These are phyloP conservation scores for Adela reaumurella DNA, from an alignment of 2,888 invertebrate species.

Conservation along the genomic window DNA sequence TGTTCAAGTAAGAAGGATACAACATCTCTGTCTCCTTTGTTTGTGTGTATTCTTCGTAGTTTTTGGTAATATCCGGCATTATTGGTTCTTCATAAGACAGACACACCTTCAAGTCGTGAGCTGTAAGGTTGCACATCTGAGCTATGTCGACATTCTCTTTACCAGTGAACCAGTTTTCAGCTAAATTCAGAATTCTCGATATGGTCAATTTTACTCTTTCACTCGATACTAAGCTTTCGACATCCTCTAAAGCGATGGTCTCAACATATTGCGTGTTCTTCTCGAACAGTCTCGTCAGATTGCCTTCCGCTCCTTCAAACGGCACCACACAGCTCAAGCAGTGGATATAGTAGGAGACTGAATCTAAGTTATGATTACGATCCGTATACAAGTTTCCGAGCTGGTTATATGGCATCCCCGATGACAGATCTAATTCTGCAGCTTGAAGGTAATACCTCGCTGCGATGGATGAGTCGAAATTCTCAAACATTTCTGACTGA, in stretches of 20 bases:
- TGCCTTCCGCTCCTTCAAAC: slow-evolving; percentile 89
- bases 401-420: slow-evolving; percentile 94
- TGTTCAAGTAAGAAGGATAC: slow-evolving; percentile 57
- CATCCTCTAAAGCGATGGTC: slow-evolving; percentile 42
- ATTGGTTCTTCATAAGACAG: slow-evolving; percentile 52
- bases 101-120: slow-evolving; percentile 71
- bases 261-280: slow-evolving; percentile 64
- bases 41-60: slow-evolving; percentile 46
- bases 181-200: slow-evolving; percentile 53
- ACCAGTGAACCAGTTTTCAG: slow-evolving; percentile 61
- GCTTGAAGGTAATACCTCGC: slow-evolving; percentile 85
- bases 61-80: slow-evolving; percentile 50
- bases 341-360: slow-evolving; percentile 86
- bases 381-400: slow-evolving; percentile 82
- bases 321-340: slow-evolving; percentile 73
- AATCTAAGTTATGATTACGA: slow-evolving; percentile 79
- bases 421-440: slow-evolving; percentile 68
- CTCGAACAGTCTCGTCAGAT: slow-evolving; percentile 71
- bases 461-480: slow-evolving; percentile 67
- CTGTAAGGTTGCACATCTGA: slow-evolving; percentile 64
- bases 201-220: slow-evolving; percentile 49
- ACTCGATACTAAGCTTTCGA: slow-evolving; percentile 35
- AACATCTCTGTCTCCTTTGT: slow-evolving; percentile 45
- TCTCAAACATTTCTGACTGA: slow-evolving; percentile 69
- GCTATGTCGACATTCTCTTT: slow-evolving; percentile 64